These are phyloP conservation scores for Oplegnathus fasciatus DNA, from an alignment of 2,113 vertebrate species.

Conservation along the genomic window DNA sequence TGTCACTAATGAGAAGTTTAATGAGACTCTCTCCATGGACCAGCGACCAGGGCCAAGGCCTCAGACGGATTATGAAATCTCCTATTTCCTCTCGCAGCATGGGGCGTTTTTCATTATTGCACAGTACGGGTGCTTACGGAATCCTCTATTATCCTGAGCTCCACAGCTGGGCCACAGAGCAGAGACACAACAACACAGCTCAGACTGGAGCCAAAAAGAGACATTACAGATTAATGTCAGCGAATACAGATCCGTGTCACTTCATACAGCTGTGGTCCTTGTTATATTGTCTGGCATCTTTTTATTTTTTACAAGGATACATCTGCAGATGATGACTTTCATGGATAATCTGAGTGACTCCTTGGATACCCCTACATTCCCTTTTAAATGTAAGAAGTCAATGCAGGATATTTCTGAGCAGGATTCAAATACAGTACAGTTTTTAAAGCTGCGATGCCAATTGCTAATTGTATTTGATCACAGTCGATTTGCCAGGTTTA, in stretches of 20 bases:
- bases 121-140: constrained; percentile 56
- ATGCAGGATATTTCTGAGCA: neutral
- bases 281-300: neutral
- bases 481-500: constrained; percentile 3
- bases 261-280: constrained; percentile 11
- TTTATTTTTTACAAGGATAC: neutral
- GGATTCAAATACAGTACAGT: neutral
- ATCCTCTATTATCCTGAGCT: constrained; percentile 67
- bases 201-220: constrained; percentile 39
- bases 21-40: constrained; percentile 76
- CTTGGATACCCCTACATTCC: neutral
- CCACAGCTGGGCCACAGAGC: constrained; percentile 55
- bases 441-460: neutral
- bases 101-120: constrained; percentile 76
- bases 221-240: constrained; percentile 53
- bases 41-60: constrained; percentile 69
- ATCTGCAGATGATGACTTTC: neutral
- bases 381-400: neutral
- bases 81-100: constrained; percentile 77
- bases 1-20: constrained; percentile 85
- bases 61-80: constrained; percentile 81
- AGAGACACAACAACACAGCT: constrained; percentile 28
- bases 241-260: constrained; percentile 43
- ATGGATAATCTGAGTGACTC: neutral
- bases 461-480: constrained; percentile 11